phyloP scores from a whole-genome alignment of 2,113 vertebrate species.

The Gracilinanus agilis region DNA sequence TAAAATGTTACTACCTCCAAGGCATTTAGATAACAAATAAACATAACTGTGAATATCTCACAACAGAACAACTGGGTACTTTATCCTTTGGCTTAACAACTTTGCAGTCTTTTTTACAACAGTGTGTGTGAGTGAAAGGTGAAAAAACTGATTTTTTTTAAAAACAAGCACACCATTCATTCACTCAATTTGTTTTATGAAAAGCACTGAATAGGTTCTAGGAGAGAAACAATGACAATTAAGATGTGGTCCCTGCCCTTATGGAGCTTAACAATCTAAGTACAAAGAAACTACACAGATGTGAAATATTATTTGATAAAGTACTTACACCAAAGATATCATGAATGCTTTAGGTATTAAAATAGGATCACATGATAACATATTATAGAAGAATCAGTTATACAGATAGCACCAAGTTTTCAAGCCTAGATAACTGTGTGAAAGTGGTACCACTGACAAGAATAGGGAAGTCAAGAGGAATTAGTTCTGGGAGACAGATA shows the following conservation, averaged over 20 bases:
- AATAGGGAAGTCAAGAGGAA: neutral
- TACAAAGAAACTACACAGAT: neutral
- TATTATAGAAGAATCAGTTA: neutral
- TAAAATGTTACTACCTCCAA: neutral
- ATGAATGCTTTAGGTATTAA: neutral
- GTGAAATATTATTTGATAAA: neutral
- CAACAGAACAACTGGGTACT: slow-evolving; percentile 11
- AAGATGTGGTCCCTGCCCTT: neutral
- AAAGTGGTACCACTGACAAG: neutral
- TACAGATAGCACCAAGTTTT: neutral
- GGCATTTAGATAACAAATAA: neutral
- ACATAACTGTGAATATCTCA: neutral
- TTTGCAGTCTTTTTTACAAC: slow-evolving; percentile 14
- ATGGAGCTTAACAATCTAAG: neutral
- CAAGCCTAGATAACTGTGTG: neutral
- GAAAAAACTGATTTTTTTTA: neutral
- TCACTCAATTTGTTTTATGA: slow-evolving; percentile 23
- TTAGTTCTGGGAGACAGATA: neutral
- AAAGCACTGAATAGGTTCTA: neutral
- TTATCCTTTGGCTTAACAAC: slow-evolving; percentile 34
- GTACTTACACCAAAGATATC: neutral
- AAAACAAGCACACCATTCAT: neutral
- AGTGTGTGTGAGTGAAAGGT: neutral
- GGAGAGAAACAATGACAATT: neutral
- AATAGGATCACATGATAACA: neutral